Evolutionary conservation across 1,140 invertebrate genomes (phyloP).

Genomic region (Penaeus japonicus): DNA sequence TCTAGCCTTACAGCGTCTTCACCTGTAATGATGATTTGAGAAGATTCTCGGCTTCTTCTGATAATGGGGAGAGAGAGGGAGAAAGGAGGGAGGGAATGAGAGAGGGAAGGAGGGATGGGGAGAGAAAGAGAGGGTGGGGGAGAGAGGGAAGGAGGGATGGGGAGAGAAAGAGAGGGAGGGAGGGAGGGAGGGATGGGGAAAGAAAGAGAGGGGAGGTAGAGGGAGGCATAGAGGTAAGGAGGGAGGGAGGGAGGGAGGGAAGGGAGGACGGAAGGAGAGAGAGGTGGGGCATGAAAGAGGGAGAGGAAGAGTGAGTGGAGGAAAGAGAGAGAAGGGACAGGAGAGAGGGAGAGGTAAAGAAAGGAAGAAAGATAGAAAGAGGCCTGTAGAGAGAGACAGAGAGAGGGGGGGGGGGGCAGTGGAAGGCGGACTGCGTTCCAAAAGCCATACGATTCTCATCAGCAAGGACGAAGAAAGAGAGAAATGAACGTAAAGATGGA

Average conservation of each 20-base stretch:
- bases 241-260: background rate
- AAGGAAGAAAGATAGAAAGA: background rate
- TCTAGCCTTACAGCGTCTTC: too few species aligned
- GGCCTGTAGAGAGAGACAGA: background rate
- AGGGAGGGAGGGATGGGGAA: background rate
- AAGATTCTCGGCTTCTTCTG: too few species aligned
- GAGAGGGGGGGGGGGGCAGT: background rate
- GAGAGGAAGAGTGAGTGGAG: background rate
- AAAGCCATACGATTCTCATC: too few species aligned
- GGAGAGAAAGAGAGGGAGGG: constrained; percentile 6
- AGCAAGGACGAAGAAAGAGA: too few species aligned
- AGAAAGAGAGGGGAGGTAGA: background rate
- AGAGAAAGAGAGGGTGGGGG: background rate
- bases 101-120: too few species aligned
- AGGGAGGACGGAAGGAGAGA: background rate
- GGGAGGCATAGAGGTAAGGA: background rate
- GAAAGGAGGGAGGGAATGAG: background rate
- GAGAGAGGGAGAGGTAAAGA: constrained; percentile 3
- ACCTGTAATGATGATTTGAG: too few species aligned
- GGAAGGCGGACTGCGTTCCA: too few species aligned
- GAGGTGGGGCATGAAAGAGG: background rate
- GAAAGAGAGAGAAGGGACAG: background rate
- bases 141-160: background rate
- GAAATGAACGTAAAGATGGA: background rate
- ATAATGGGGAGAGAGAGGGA: background rate